These are phyloP conservation scores for Drosophila sordidula DNA, from an alignment of 2,888 invertebrate genomes.

Conservation along the genomic window DNA sequence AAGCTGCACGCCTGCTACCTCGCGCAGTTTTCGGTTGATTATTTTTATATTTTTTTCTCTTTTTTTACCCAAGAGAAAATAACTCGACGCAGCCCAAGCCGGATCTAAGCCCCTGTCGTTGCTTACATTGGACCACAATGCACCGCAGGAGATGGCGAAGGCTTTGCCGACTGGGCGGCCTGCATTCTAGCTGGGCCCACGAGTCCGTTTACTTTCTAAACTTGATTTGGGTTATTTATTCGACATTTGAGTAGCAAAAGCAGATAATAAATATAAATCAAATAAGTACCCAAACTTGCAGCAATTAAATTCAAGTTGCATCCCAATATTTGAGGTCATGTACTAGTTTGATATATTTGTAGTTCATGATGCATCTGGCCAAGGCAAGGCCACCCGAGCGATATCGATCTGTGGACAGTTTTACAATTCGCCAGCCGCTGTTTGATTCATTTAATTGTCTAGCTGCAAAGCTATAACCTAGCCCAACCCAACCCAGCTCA, in stretches of 20 bases:
- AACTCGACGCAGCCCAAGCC: slow-evolving; percentile 51
- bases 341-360: neutral
- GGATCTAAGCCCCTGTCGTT: slow-evolving; percentile 55
- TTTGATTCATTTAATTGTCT: slow-evolving; percentile 56
- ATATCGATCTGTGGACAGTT: slow-evolving; percentile 55
- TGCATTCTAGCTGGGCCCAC: slow-evolving; percentile 53
- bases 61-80: slow-evolving; percentile 58
- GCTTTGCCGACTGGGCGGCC: slow-evolving; percentile 29
- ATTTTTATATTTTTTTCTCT: slow-evolving; percentile 18
- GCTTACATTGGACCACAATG: slow-evolving; percentile 6
- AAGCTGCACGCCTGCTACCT: slow-evolving; percentile 51
- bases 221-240: slow-evolving; percentile 35
- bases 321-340: neutral
- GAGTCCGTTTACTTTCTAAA: slow-evolving; percentile 61
- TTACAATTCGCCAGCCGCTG: slow-evolving; percentile 39
- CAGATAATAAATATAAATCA: neutral
- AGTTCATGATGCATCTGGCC: slow-evolving; percentile 21
- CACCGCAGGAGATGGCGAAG: slow-evolving; percentile 30
- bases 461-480: slow-evolving; percentile 63
- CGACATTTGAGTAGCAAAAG: neutral
- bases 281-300: neutral
- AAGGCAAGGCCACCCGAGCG: slow-evolving; percentile 61
- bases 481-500: slow-evolving; percentile 59
- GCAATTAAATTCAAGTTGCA: neutral
- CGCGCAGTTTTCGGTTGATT: slow-evolving; percentile 40